These are phyloP conservation scores for Rhinichthys klamathensis DNA, from an alignment of 2,113 vertebrate species.

Conservation along the genomic window DNA sequence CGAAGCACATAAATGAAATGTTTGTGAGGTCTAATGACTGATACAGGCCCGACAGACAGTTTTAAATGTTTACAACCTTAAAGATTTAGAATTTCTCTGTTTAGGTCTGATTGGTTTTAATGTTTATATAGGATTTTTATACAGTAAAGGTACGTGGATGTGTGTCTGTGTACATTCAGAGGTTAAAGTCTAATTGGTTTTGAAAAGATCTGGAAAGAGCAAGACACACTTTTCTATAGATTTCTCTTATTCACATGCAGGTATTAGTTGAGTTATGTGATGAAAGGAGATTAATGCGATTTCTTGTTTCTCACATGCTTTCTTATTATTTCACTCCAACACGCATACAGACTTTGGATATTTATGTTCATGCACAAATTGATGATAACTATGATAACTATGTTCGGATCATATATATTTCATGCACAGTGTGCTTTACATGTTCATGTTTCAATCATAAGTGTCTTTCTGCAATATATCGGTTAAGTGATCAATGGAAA, in stretches of 20 bases:
- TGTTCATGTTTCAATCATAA: not conserved
- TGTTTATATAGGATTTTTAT: constrained; percentile 63
- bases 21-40: constrained; percentile 11
- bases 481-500: not conserved
- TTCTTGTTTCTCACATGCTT: not conserved
- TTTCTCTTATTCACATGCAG: constrained; percentile 56
- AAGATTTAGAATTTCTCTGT: constrained; percentile 75
- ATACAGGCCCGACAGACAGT: constrained; percentile 3
- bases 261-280: constrained; percentile 33
- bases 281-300: not conserved
- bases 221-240: constrained; percentile 72
- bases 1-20: constrained; percentile 20
- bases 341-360: constrained; percentile 19
- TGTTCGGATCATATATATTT: not conserved
- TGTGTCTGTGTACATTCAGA: constrained; percentile 52
- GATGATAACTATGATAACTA: not conserved
- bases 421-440: not conserved
- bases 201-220: constrained; percentile 75
- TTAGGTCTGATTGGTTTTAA: constrained; percentile 72
- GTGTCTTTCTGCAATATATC: not conserved
- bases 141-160: constrained; percentile 47
- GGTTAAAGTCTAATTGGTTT: constrained; percentile 66
- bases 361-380: not conserved
- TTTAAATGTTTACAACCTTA: constrained; percentile 41
- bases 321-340: not conserved